phyloP scores from a whole-genome alignment of 30 jellyfish, hydroid and myxozoan species.

The Sanderia malayensis region DNA sequence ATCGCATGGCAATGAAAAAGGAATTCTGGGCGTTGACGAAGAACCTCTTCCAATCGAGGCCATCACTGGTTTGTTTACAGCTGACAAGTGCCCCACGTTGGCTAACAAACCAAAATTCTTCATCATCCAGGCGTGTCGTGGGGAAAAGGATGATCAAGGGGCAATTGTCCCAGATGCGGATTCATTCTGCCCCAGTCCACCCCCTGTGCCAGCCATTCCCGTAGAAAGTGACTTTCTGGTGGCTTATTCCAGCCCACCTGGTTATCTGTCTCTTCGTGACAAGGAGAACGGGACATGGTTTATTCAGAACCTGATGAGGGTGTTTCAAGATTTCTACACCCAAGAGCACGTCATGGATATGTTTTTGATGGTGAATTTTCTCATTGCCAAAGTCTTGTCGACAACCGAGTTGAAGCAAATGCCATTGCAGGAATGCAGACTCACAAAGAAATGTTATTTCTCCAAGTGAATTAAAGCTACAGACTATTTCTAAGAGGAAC shows the following conservation, averaged over 20 bases:
- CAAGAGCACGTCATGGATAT: conserved; percentile 63
- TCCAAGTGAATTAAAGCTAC: no score
- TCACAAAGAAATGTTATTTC: conserved; percentile 56
- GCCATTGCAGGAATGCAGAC: conserved; percentile 72
- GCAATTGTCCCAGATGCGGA: conserved; percentile 32
- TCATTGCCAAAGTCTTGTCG: conserved; percentile 23
- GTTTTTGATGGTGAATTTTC: conserved; percentile 54
- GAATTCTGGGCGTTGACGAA: conserved; percentile 64
- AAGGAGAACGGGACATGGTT: conserved; percentile 60
- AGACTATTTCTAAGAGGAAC: no score
- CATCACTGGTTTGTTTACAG: conserved; percentile 41
- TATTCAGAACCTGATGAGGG: conserved; percentile 38
- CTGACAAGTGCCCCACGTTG: conserved; percentile 57
- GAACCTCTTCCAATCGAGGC: conserved; percentile 19
- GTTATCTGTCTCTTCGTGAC: conserved; percentile 54
- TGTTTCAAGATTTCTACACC: conserved; percentile 1
- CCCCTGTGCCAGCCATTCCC: conserved; percentile 33
- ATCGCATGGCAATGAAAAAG: conserved; percentile 66
- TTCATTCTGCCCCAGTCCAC: background rate
- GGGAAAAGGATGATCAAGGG: conserved; percentile 61
- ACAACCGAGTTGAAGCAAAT: conserved; percentile 27
- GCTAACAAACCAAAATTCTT: conserved; percentile 63
- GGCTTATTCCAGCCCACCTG: conserved; percentile 71
- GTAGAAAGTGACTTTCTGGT: conserved; percentile 66
- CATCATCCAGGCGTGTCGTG: conserved; percentile 86